phyloP scores from a whole-genome alignment of 1,140 invertebrate species.

The Dufourea novaeangliae region DNA sequence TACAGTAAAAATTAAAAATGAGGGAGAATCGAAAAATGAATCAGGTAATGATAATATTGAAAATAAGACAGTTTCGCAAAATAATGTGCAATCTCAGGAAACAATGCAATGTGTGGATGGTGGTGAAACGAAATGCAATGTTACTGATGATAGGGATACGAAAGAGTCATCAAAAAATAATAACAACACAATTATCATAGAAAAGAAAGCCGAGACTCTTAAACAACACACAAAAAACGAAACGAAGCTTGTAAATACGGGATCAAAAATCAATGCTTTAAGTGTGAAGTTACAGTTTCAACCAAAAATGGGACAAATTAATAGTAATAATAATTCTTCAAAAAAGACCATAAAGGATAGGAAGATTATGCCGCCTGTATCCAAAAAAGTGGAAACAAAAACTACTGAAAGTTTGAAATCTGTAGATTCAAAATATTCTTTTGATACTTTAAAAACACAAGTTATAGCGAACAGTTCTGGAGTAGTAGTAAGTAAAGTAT shows the following conservation, averaged over 20 bases:
- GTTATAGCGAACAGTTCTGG: conserved; percentile 30
- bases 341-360: conserved; percentile 75
- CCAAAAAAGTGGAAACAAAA: conserved; percentile 45
- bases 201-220: conserved; percentile 55
- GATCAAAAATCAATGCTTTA: conserved; percentile 79
- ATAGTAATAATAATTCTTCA: conserved; percentile 75
- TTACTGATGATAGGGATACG: conserved; percentile 17
- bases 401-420: conserved; percentile 17
- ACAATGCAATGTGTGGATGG: neutral
- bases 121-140: conserved; percentile 19
- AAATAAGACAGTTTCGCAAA: conserved; percentile 35
- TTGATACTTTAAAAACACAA: conserved; percentile 11
- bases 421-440: conserved; percentile 30
- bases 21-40: conserved; percentile 47
- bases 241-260: conserved; percentile 58
- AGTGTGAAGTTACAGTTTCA: conserved; percentile 79
- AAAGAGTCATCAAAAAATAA: conserved; percentile 68
- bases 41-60: conserved; percentile 55
- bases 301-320: conserved; percentile 77
- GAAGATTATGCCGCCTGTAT: conserved; percentile 52
- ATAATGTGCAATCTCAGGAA: conserved; percentile 18
- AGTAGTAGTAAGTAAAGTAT: conserved; percentile 14
- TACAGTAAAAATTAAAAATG: conserved; percentile 34
- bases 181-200: conserved; percentile 71
- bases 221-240: conserved; percentile 65